Conservation (phyloP, 2,113 vertebrate species). For the Sus scrofa region DNA sequence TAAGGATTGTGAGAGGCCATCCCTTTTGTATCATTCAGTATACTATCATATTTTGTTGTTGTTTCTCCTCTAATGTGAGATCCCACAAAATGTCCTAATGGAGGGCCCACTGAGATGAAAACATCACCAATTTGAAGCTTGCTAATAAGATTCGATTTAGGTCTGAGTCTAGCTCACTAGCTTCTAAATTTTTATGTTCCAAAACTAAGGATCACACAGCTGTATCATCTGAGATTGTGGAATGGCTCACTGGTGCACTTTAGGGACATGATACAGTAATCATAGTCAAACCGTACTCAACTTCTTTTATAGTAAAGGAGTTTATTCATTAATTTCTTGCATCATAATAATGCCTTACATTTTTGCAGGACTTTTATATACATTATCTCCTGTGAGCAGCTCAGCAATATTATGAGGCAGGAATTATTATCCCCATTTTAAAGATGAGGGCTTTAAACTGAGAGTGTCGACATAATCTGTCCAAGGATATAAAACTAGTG, state of each 20-base stretch:
- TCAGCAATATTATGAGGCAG: background rate
- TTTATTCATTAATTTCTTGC: constrained; percentile 25
- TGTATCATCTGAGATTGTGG: background rate
- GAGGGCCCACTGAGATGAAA: background rate
- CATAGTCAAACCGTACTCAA: background rate
- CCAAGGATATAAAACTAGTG: constrained; percentile 29
- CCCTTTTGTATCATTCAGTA: background rate
- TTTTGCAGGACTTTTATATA: background rate
- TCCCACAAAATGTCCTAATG: background rate
- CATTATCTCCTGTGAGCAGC: background rate
- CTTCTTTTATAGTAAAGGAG: constrained; percentile 5
- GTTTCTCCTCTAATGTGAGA: background rate
- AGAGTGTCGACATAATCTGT: background rate
- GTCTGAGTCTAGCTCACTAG: background rate
- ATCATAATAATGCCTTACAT: background rate
- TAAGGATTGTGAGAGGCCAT: background rate
- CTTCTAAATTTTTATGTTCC: background rate
- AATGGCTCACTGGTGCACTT: background rate
- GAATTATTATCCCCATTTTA: constrained; percentile 61
- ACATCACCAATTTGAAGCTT: background rate
- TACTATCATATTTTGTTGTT: background rate
- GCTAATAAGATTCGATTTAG: background rate
- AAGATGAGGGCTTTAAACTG: constrained; percentile 50
- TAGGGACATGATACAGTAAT: background rate
- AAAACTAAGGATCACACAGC: background rate